Evolutionary conservation across 2,113 vertebrate species (phyloP).

Genomic region (Lepisosteus oculatus): DNA sequence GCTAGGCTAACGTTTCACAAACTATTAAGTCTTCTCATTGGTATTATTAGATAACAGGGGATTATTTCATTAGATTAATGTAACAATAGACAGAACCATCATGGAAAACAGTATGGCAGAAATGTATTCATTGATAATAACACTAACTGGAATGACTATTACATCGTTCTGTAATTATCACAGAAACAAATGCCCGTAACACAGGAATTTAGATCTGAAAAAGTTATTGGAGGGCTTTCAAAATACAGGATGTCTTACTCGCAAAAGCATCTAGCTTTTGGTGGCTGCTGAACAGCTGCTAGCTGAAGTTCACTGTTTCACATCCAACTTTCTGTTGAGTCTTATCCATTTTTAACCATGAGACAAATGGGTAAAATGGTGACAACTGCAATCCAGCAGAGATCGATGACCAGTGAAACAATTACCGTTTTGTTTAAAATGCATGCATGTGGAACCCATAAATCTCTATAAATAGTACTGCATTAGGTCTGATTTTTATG

Average conservation of each 20-base stretch:
- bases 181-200: no score
- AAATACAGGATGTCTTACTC: no score
- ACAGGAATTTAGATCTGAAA: no score
- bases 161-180: no score
- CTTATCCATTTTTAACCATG: neutral
- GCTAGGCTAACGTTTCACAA: no score
- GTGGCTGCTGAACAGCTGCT: slow-evolving; percentile 10
- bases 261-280: no score
- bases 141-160: no score
- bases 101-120: no score
- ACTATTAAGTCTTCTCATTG: no score
- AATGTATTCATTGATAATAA: no score
- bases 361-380: slow-evolving; percentile 12
- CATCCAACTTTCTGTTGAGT: neutral
- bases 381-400: slow-evolving; percentile 7
- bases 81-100: neutral
- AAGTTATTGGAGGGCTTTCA: no score
- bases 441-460: slow-evolving; percentile 27
- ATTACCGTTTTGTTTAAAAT: slow-evolving; percentile 14
- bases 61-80: slow-evolving; percentile 43
- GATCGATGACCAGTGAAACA: slow-evolving; percentile 16
- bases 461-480: slow-evolving; percentile 43
- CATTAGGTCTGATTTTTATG: slow-evolving; percentile 11
- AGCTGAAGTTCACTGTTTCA: slow-evolving; percentile 1
- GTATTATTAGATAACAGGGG: slow-evolving; percentile 15